Percentiles rank a stretch among this genome's conserved stretches.
These are phyloP conservation scores for Trachops cirrhosus DNA, from an alignment of 2,797 vertebrate genomes.

Conservation along the genomic window DNA sequence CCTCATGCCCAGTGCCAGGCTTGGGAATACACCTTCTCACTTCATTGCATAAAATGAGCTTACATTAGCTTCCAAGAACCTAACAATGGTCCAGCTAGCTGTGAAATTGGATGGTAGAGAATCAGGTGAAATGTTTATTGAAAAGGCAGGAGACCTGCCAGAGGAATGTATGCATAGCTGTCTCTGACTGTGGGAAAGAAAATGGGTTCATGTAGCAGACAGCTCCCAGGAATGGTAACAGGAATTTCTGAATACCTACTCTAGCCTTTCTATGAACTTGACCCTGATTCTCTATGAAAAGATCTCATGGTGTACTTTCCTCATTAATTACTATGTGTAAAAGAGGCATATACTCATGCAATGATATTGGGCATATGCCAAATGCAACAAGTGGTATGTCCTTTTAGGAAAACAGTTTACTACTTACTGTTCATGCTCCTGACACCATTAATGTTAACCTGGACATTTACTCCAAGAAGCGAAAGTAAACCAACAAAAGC, in stretches of 20 bases:
- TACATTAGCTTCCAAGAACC: background rate
- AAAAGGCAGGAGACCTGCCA: background rate
- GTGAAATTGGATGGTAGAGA: background rate
- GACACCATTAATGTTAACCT: background rate
- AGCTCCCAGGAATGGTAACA: background rate
- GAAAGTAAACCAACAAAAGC: constrained; percentile 9
- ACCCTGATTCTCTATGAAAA: background rate
- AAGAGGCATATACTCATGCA: background rate
- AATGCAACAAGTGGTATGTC: background rate
- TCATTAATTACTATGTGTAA: background rate
- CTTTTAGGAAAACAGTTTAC: background rate
- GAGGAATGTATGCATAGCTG: background rate
- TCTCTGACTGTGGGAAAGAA: background rate
- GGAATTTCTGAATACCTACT: background rate
- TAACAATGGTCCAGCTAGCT: background rate
- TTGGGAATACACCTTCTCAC: background rate
- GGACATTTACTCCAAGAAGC: background rate
- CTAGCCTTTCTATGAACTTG: background rate
- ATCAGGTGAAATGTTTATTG: background rate
- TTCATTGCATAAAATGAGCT: background rate
- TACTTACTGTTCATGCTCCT: background rate
- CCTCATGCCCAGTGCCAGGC: background rate
- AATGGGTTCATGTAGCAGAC: background rate
- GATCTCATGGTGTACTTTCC: background rate
- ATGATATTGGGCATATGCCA: background rate